Evolutionary conservation across 2,888 invertebrate genomes (phyloP).

Genomic region (Lobophora halterata): DNA sequence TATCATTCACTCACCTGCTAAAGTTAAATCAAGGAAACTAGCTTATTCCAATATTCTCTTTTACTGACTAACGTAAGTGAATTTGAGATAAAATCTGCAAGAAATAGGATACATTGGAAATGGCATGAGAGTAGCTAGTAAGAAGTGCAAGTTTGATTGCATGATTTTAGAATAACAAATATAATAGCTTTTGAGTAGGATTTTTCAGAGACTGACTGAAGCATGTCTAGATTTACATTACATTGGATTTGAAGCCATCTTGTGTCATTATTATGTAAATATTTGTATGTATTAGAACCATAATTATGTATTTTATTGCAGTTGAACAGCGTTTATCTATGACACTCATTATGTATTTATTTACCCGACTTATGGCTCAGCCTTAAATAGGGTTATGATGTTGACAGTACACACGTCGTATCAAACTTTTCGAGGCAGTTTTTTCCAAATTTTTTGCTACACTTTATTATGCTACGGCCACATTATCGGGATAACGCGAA

Average conservation of each 20-base stretch:
- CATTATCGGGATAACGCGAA: no score
- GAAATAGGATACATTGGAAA: no score
- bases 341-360: constrained; percentile 40
- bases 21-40: no score
- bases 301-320: constrained; percentile 25
- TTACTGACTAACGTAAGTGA: background rate
- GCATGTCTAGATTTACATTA: constrained; percentile 53
- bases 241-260: constrained; percentile 35
- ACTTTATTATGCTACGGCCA: constrained; percentile 30
- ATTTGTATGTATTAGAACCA: constrained; percentile 23
- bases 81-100: constrained; percentile 1
- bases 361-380: constrained; percentile 21
- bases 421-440: constrained; percentile 58
- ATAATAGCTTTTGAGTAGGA: constrained; percentile 13
- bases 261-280: constrained; percentile 19
- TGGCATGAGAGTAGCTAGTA: constrained; percentile 44
- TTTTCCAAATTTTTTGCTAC: constrained; percentile 56
- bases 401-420: constrained; percentile 42
- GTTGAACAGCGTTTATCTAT: constrained; percentile 32
- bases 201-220: constrained; percentile 59
- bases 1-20: no score
- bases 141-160: constrained; percentile 38
- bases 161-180: constrained; percentile 39
- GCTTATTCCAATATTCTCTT: constrained; percentile 7
- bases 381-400: constrained; percentile 22